Conservation (phyloP, 64 coral and sea anemone species). For the Trachythela sp. region DNA sequence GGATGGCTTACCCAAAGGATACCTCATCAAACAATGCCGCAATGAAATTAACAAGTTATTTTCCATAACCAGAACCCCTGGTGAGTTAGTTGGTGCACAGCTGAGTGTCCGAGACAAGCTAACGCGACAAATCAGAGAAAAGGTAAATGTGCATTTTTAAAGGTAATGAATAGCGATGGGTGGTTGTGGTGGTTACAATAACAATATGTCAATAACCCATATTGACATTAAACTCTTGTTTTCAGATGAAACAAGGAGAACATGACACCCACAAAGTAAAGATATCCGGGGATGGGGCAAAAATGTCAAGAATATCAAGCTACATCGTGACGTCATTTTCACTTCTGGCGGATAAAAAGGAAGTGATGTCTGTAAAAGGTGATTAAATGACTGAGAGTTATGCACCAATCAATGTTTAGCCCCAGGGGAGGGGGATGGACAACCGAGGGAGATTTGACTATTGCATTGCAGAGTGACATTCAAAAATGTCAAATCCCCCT, state of each 20-base stretch:
- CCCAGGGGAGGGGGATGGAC: too few relatives aligned
- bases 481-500: too few relatives aligned
- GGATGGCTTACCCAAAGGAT: too few relatives aligned
- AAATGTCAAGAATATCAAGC: neutral
- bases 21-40: too few relatives aligned
- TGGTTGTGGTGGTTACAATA: neutral
- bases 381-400: neutral
- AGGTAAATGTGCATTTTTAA: too few relatives aligned
- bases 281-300: neutral
- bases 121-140: too few relatives aligned
- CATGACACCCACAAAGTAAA: neutral
- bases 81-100: slow-evolving; percentile 28
- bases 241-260: neutral
- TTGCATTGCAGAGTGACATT: too few relatives aligned
- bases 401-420: too few relatives aligned
- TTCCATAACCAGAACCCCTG: slow-evolving; percentile 42
- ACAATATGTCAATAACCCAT: too few relatives aligned
- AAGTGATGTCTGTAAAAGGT: neutral
- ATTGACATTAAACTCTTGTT: neutral
- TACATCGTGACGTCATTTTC: neutral
- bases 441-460: too few relatives aligned
- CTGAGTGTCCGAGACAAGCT: slow-evolving; percentile 25
- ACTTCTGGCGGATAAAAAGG: neutral
- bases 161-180: neutral
- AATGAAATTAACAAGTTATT: too few relatives aligned